Conservation (phyloP, 2,888 invertebrate genomes). For the Eristalis arbustorum region DNA sequence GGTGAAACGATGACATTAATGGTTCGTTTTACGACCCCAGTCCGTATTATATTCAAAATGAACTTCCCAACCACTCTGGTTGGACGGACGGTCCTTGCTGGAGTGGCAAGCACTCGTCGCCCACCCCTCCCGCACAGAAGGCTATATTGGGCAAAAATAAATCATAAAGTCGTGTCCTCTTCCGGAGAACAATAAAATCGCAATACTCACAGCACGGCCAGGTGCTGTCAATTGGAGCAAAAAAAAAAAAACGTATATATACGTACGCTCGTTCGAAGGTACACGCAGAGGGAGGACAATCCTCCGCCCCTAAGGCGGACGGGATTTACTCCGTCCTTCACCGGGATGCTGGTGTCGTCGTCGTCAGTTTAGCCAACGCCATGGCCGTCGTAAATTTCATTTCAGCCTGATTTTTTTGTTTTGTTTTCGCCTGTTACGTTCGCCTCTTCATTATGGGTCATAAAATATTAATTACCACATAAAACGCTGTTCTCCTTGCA, state of each 20-base stretch:
- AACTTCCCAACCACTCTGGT: conserved; percentile 11
- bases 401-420: conserved; percentile 27
- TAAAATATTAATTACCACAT: conserved; percentile 66
- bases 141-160: conserved; percentile 57
- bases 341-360: neutral
- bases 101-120: neutral
- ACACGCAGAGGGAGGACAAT: neutral
- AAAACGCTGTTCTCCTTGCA: conserved; percentile 42
- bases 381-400: conserved; percentile 42
- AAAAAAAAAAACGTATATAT: too few species aligned
- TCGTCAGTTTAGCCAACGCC: conserved; percentile 7
- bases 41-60: conserved; percentile 63
- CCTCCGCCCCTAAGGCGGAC: neutral
- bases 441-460: conserved; percentile 51
- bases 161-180: conserved; percentile 61
- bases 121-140: neutral
- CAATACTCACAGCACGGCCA: conserved; percentile 43
- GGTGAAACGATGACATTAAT: conserved; percentile 65
- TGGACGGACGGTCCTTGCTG: neutral
- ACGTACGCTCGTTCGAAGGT: neutral
- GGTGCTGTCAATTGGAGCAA: conserved; percentile 52
- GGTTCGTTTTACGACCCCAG: conserved; percentile 58
- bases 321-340: conserved; percentile 7
- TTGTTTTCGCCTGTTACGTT: neutral
- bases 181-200: conserved; percentile 53